Base-by-base conservation (phyloP, 2,888 invertebrate species). In the Polietes domitor region DNA sequence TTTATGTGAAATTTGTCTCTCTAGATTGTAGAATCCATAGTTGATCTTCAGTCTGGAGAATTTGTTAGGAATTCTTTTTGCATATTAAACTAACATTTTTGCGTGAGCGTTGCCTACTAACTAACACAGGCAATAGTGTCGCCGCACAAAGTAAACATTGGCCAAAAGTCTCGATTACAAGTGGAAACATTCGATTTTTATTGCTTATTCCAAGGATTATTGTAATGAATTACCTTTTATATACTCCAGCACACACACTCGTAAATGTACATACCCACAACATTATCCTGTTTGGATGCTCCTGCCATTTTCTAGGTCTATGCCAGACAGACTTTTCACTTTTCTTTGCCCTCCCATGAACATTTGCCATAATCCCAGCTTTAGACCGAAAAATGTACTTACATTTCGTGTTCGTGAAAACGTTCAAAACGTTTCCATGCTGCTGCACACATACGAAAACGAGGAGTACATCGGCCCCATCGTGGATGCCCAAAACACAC, bases 161-260 rank as follows among this genome's bases (percentile, higher is more conserved):
- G 12, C 55, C 65, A 26, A 74, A 63, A 70, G 37, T 71, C 77
- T 79, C 78, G 50, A 74, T 37, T 81, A 78, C 83, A 82, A 85
- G 81, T 85, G 83, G 83, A 85, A 85, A 82, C 86, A 88, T 87
- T 89, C 88, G 86, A 89, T 89, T 90, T 90, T 90, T 90, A 90
- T 91, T 90, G 90, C 90, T 89, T 88, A 89, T 88, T 90, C 89
- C 89, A 89, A 89, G 89, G 90, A 89, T 90, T 90, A 90, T 89
- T 89, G 90, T 89, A 91, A 91, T 91, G 90, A 90, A 90, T 90
- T 89, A 89, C 89, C 73, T 87, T 87, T 87, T 85, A 87, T 82
- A 41, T 19, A 76, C 50, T 58, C 32, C 41, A 4, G 65, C 41
- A 24, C 21, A 26, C 15, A 12, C 43, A 32, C 75, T 65, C 65